These are phyloP conservation scores for Psilopsiagon aymara DNA, from an alignment of 2,113 vertebrate species.

Conservation along the genomic window DNA sequence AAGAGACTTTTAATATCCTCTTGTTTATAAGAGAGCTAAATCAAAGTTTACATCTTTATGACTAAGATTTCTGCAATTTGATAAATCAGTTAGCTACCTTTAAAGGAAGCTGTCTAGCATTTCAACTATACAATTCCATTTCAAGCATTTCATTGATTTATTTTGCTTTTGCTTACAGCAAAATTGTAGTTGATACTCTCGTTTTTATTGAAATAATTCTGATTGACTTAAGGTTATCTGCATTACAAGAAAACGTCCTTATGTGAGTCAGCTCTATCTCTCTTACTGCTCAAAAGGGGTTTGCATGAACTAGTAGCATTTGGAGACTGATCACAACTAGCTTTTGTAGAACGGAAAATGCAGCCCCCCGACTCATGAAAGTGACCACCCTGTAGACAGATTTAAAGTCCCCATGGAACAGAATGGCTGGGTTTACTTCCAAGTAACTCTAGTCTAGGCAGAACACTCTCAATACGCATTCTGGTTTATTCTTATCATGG, in stretches of 20 bases:
- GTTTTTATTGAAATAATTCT: not conserved
- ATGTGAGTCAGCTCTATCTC: not conserved
- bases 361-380: not conserved
- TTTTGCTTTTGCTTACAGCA: not conserved
- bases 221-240: not conserved
- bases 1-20: conserved; percentile 23
- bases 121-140: not conserved
- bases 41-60: not conserved
- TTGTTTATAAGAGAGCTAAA: conserved; percentile 38
- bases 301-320: not conserved
- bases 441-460: not conserved
- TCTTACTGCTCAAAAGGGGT: not conserved
- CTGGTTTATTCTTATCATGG: not conserved
- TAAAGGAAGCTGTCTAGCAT: not conserved
- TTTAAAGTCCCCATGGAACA: not conserved
- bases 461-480: not conserved
- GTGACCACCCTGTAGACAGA: not conserved
- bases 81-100: not conserved
- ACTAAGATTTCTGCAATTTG: not conserved
- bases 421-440: not conserved
- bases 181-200: not conserved
- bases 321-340: not conserved
- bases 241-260: not conserved
- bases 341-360: not conserved
- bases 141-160: not conserved